Base-by-base conservation (phyloP, 1,140 invertebrate species). In the Eueides isabella region DNA sequence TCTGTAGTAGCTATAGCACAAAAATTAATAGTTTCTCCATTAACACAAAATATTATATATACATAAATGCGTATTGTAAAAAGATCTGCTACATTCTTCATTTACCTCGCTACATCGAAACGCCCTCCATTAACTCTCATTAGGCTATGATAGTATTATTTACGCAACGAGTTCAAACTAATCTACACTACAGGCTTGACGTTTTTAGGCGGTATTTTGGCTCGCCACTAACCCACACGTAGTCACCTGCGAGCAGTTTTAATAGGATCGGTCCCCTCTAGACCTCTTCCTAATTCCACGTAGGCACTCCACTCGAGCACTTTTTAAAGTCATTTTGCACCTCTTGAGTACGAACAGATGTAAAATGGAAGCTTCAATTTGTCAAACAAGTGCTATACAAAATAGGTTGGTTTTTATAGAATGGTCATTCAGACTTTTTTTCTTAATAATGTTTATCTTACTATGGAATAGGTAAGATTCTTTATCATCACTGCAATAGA, bases 301-400 rank as follows among this genome's bases (percentile, higher is more conserved):
- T 38, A 38, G 35, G 81, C 83, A 84, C 84, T 90, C 81, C 75
- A 79, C 75, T 87, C 74, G 66, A 87, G 84, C 81, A 85, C 85
- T 89, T 90, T 88, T 89, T 86, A 85, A 80, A 85, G 78, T 85
- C 84, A 85, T 85, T 87, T 81, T 75, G 79, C 80, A 80, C 81
- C 87, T 86, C 86, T 88, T 80, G 85, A 88, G 83, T 80, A 88
- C 86, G 85, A 88, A 88, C 83, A 76, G 75, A 85, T 83, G 80
- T 80, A 86, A 81, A 86, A 87, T 82, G 79, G 80, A 84, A 79
- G 78, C 83, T 83, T 79, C 80, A 83, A 86, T 84, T 85, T 83
- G 80, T 78, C 79, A 80, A 76, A 67, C 70, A 71, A 76, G 76
- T 72, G 78, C 71, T 76, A 65, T 72, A 67, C 61, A 74, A 35